phyloP scores from a whole-genome alignment of 1,140 invertebrate genomes.

The Eueides isabella region DNA sequence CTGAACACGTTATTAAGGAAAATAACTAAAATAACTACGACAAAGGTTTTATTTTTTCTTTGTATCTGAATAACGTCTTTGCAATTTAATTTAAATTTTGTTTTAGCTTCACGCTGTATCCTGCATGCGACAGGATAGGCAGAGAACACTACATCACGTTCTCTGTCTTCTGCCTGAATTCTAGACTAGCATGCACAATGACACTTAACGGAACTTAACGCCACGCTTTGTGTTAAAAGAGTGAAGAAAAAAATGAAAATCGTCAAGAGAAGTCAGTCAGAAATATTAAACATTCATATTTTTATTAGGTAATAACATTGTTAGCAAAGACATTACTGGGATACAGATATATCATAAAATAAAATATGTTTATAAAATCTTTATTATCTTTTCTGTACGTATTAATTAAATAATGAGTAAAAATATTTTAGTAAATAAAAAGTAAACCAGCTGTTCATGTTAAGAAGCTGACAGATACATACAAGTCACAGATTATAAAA shows the following conservation, averaged over 20 bases:
- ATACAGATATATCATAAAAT: not conserved
- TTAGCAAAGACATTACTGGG: not conserved
- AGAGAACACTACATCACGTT: too few relatives aligned
- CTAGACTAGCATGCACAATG: too few relatives aligned
- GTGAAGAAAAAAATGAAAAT: too few relatives aligned
- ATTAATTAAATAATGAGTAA: not conserved
- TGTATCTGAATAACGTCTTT: not conserved
- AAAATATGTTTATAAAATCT: not conserved
- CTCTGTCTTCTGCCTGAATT: too few relatives aligned
- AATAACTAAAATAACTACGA: constrained; percentile 49
- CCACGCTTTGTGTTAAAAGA: too few relatives aligned
- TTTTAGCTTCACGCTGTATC: too few relatives aligned
- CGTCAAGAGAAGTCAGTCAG: too few relatives aligned
- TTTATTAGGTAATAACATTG: too few relatives aligned
- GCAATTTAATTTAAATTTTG: not conserved
- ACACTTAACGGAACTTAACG: too few relatives aligned
- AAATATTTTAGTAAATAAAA: not conserved
- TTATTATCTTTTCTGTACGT: not conserved
- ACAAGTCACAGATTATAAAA: not conserved
- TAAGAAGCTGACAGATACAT: not conserved
- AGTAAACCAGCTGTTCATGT: constrained; percentile 1
- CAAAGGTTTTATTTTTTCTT: not conserved
- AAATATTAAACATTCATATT: too few relatives aligned
- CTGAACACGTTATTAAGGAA: constrained; percentile 84
- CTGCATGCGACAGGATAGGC: too few relatives aligned